Percentiles rank a stretch among this genome's conserved stretches.
Conservation (phyloP, 2,888 invertebrate species). For the Hypercompe scribonia region DNA sequence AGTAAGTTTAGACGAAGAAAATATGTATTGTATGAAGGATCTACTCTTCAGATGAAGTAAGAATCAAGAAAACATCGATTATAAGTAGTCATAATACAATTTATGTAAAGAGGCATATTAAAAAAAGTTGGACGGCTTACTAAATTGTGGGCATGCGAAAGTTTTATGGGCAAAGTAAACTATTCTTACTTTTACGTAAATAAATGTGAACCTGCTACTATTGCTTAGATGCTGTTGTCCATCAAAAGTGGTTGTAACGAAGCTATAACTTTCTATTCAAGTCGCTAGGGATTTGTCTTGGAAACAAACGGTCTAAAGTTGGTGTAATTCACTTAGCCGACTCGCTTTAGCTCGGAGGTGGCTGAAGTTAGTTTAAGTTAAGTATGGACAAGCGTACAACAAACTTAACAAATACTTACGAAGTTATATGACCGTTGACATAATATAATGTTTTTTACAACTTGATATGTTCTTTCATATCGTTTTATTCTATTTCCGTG, state of each 20-base stretch:
- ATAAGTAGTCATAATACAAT: too few species aligned
- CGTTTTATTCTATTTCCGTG: neutral
- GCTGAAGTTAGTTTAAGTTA: neutral
- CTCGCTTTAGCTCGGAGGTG: neutral
- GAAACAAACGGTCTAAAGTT: constrained; percentile 10
- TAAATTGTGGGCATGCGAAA: neutral
- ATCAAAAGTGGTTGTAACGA: constrained; percentile 7
- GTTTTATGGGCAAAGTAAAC: neutral
- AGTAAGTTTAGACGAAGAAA: neutral
- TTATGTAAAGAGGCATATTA: too few species aligned
- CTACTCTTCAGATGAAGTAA: neutral
- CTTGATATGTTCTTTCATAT: neutral
- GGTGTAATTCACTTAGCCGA: constrained; percentile 11
- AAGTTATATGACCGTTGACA: neutral
- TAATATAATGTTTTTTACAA: neutral
- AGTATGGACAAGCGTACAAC: neutral
- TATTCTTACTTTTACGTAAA: neutral
- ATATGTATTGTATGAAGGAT: too few species aligned
- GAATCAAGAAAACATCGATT: too few species aligned
- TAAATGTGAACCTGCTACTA: neutral
- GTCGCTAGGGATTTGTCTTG: constrained; percentile 6
- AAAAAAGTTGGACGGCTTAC: neutral
- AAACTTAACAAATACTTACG: neutral
- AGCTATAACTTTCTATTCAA: constrained; percentile 5
- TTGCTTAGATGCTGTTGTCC: neutral